Conservation (phyloP, 2,888 invertebrate species). For the Myopa tessellatipennis region DNA sequence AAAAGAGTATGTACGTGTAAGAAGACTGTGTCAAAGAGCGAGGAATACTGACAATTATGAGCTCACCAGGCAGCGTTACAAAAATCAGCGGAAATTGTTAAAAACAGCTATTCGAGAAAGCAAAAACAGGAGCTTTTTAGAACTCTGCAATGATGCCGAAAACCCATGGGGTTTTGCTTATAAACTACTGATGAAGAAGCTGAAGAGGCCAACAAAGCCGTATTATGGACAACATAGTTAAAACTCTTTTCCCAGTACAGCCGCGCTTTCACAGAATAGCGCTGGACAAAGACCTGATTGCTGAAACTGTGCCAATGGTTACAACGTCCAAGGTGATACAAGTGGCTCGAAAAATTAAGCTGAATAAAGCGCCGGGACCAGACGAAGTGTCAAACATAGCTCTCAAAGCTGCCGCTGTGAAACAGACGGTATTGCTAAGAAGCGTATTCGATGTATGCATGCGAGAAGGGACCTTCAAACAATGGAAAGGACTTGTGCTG, state of each 20-base stretch:
- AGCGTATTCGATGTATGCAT: background rate
- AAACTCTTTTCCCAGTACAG: background rate
- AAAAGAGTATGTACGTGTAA: background rate
- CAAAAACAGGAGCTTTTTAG: background rate
- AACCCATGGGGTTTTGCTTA: constrained; percentile 4
- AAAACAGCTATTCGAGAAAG: background rate
- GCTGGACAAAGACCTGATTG: background rate
- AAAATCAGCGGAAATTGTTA: background rate
- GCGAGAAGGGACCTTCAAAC: background rate
- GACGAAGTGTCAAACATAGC: background rate
- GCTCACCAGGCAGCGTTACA: background rate
- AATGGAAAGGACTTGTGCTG: too few species aligned
- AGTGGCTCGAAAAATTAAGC: too few species aligned
- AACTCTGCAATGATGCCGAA: background rate
- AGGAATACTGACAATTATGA: background rate
- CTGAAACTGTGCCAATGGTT: background rate
- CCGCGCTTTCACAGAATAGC: background rate
- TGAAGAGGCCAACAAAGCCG: background rate
- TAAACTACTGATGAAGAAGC: background rate
- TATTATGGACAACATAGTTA: background rate
- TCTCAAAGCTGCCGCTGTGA: background rate
- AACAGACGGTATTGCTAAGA: background rate
- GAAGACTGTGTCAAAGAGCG: background rate
- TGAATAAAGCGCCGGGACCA: background rate
- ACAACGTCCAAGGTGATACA: background rate